Percentiles rank a stretch among this genome's conserved stretches.
phyloP scores from a whole-genome alignment of 1,140 invertebrate genomes.

The Cyclina sinensis region DNA sequence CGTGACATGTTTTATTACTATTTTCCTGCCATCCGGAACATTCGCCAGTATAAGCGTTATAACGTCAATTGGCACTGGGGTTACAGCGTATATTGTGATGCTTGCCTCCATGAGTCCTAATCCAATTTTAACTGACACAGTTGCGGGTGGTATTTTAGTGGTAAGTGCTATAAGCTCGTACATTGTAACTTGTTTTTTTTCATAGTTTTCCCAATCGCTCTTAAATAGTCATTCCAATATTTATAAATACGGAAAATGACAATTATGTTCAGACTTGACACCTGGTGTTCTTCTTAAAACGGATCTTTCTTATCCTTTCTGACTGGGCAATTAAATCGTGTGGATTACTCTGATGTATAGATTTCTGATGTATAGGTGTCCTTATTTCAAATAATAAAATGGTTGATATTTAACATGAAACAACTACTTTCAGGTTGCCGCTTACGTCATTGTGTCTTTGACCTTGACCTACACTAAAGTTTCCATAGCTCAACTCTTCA shows the following conservation, averaged over 20 bases:
- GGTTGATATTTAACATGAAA: background rate
- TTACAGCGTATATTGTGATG: conserved; percentile 90
- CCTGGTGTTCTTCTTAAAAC: too few relatives aligned
- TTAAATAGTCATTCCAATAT: too few relatives aligned
- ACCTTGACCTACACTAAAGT: conserved; percentile 94
- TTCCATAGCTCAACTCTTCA: conserved; percentile 92
- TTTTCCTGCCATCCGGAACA: conserved; percentile 90
- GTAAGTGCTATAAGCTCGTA: too few relatives aligned
- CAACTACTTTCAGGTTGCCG: conserved; percentile 88
- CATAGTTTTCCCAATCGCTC: too few relatives aligned
- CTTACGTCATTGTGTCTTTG: conserved; percentile 91
- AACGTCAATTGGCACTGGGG: conserved; percentile 87
- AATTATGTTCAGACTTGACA: too few relatives aligned
- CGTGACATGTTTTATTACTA: conserved; percentile 93
- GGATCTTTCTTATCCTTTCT: too few relatives aligned
- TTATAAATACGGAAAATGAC: too few relatives aligned
- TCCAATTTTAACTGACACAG: conserved; percentile 90
- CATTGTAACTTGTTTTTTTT: too few relatives aligned
- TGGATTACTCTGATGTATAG: too few relatives aligned
- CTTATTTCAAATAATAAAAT: too few relatives aligned
- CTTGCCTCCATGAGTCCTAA: conserved; percentile 92
- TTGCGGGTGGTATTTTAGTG: conserved; percentile 90
- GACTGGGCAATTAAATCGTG: too few relatives aligned
- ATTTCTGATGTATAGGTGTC: too few relatives aligned
- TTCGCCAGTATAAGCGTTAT: conserved; percentile 88